A percentile compares a stretch with the other conserved stretches of the same genome.
Conservation (phyloP, 2,113 vertebrate species). For the Artemisiospiza belli region DNA sequence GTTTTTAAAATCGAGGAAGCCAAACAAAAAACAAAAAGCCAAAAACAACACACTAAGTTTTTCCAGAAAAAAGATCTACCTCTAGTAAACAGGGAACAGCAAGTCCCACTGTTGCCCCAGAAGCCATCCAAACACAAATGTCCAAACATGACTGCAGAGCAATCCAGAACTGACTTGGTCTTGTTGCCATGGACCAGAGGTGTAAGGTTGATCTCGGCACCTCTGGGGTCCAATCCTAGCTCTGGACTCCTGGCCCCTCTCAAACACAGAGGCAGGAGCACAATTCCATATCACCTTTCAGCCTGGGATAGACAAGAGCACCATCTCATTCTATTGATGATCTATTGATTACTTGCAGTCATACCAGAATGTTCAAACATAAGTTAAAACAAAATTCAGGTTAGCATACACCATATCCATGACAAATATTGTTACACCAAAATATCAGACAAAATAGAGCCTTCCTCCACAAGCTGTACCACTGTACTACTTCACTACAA, state of each 20-base stretch:
- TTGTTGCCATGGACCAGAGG: background rate
- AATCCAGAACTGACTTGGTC: background rate
- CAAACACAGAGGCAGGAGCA: background rate
- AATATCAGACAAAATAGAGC: background rate
- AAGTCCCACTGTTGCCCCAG: background rate
- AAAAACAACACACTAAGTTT: background rate
- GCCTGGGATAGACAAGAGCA: rapidly evolving
- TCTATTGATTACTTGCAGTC: rapidly evolving
- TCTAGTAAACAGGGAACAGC: background rate
- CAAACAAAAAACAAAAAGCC: background rate
- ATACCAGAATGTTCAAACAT: background rate
- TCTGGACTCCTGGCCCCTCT: no score
- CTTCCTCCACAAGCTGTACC: background rate
- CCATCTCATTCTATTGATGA: rapidly evolving
- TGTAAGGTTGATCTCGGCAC: no score
- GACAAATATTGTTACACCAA: background rate
- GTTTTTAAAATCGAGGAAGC: background rate
- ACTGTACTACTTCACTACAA: background rate
- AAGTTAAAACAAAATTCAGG: background rate
- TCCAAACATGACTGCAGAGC: background rate
- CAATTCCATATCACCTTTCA: background rate
- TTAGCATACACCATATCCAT: background rate
- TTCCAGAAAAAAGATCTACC: background rate
- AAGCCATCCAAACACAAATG: background rate
- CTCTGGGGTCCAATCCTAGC: no score